phyloP scores from a whole-genome alignment of 2,888 invertebrate genomes.

The Malthinus seriepunctatus region DNA sequence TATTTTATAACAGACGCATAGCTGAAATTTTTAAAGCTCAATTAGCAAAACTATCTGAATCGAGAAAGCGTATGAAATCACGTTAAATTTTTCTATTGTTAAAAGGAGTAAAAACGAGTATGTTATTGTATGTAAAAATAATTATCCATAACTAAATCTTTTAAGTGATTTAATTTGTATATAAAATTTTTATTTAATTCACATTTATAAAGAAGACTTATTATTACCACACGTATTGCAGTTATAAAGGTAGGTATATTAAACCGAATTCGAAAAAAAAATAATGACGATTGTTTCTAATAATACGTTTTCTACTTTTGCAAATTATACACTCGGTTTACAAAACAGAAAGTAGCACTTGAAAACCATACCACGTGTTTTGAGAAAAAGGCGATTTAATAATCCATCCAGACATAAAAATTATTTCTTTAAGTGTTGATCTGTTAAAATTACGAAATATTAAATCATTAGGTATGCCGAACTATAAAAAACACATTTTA shows the following conservation, averaged over 20 bases:
- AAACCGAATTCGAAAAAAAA: background rate
- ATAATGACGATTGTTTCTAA: slow-evolving; percentile 11
- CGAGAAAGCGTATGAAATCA: too few species aligned
- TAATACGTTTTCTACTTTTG: slow-evolving; percentile 19
- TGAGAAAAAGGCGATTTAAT: slow-evolving; percentile 20
- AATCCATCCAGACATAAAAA: slow-evolving; percentile 10
- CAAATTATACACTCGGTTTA: slow-evolving; percentile 16
- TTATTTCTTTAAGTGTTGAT: slow-evolving; percentile 20
- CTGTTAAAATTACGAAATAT: slow-evolving; percentile 18
- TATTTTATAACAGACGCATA: too few species aligned
- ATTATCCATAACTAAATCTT: too few species aligned
- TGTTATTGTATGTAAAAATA: too few species aligned
- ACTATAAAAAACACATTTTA: background rate
- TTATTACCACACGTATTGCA: background rate
- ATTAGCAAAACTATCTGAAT: too few species aligned
- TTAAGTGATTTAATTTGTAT: too few species aligned
- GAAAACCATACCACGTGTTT: slow-evolving; percentile 19
- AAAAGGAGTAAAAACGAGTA: too few species aligned
- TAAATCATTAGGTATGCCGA: background rate
- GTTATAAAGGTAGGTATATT: background rate
- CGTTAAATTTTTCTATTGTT: too few species aligned
- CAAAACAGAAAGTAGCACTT: slow-evolving; percentile 9
- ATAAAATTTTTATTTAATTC: background rate
- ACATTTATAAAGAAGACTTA: slow-evolving; percentile 2
- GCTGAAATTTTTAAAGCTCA: too few species aligned